A percentile compares a stretch with the other conserved stretches of the same genome.
phyloP scores from a whole-genome alignment of 2,113 vertebrate genomes.

The Grus americana region DNA sequence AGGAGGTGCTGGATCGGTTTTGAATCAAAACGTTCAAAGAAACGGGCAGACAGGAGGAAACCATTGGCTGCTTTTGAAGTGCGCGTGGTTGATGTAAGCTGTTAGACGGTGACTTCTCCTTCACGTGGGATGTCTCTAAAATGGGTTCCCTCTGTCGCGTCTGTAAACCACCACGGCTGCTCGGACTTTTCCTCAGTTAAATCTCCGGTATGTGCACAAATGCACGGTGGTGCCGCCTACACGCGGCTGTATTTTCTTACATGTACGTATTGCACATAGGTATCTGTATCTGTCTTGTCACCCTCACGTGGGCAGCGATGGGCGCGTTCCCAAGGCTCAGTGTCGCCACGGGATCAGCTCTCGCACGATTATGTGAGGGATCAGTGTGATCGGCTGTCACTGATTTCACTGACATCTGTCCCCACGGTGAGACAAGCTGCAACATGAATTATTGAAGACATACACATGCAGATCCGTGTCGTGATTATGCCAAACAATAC shows the following conservation, averaged over 20 bases:
- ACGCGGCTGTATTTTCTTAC: not conserved
- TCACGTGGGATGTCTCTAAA: rapidly evolving
- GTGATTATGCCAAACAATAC: constrained; percentile 73
- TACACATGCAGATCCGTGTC: constrained; percentile 79
- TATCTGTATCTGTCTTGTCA: not conserved
- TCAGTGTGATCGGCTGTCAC: constrained; percentile 90
- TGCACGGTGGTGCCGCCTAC: rapidly evolving
- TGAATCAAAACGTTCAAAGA: not conserved
- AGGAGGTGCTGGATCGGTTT: not conserved
- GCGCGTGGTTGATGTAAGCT: rapidly evolving
- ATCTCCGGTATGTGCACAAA: not conserved
- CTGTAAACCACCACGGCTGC: rapidly evolving
- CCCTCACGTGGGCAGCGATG: not conserved
- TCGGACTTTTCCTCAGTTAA: rapidly evolving
- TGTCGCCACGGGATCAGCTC: constrained; percentile 77
- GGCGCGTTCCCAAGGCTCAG: constrained; percentile 73
- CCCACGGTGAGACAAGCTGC: constrained; percentile 86
- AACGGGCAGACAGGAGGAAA: too few species aligned
- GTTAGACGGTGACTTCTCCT: rapidly evolving
- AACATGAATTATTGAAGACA: constrained; percentile 84
- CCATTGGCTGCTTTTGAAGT: rapidly evolving
- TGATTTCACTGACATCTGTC: constrained; percentile 94
- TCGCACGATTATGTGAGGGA: constrained; percentile 81
- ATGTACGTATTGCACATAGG: rapidly evolving
- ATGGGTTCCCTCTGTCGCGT: rapidly evolving